Evolutionary conservation across 2,797 vertebrate genomes (phyloP), one percentile per base, ranked within the genome.

Genomic region (Spondyliosoma cantharus): DNA sequence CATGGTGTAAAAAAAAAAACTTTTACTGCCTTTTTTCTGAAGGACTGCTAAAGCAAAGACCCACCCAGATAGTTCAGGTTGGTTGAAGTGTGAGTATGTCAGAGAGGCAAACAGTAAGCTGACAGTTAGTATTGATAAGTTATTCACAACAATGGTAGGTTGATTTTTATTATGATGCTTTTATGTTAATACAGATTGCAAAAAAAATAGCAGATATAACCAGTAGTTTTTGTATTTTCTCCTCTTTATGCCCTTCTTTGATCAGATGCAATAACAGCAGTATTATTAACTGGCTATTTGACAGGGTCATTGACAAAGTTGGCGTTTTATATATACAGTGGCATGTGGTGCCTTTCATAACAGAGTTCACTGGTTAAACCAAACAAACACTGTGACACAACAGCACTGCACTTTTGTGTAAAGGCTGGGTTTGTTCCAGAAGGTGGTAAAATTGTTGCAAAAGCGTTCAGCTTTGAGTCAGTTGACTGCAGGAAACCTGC

Each of bases 61-160:
- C 66, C 84, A 81, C 85, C 89, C 57, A 64, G 45, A 25, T 48
- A 7, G n/a, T 22, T 53, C 29, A 73, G 9, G 17, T 16, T 24
- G 6, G 6, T 19, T 62, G 22, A n/a, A 32, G 53, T 20, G 48
- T 37, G 24, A 66, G 17, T 52, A 24, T 56, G 46, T 71, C 69
- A 46, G 62, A 67, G 62, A 20, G 27, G n/a, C 15, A 7, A 46
- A 63, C 17, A 27, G 17, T 2, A 49, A 14, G 22, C 3, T 48
- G 19, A 45, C 43, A 20, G 63, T 27, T 11, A 68, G 9, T 15
- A 13, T 5, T 19, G 19, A 37, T 20, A 13, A 17, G 2, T 11
- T 45, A 16, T 24, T 61, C 5, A 46, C 8, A 37, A 25, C 11
- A 46, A 16, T 42, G 20, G 32, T 6, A 5, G n/a, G 19, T 32